Base-by-base conservation (phyloP, 2,888 invertebrate species). In the Troides oblongomaculatus region DNA sequence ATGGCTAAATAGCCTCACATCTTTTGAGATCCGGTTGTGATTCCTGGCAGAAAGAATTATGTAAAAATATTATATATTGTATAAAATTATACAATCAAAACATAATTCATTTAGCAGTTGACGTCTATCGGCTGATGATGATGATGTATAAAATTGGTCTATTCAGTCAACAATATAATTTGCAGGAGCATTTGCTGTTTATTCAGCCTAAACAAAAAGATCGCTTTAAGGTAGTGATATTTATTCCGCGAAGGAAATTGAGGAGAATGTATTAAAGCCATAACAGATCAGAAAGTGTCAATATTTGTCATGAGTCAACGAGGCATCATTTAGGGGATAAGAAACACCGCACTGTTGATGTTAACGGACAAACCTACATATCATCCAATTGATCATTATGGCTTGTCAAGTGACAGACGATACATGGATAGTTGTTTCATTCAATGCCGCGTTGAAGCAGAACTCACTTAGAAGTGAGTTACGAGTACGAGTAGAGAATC, bases 281-380 rank as follows among this genome's bases (percentile, higher is more conserved):
- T 36, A 30, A 63, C 17, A 7, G 21, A 57, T 50, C 46, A 63
- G 62, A 61, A 56, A 64, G 21, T n/a, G 61, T 56, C 53, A 50
- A 50, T 69, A 65, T 46, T 69, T 65, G 57, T 62, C 62, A 65
- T 65, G 64, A 65, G 58, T 58, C 59, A 66, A 70, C 39, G 43
- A 63, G 66, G 39, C 63, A 43, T 59, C 36, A 53, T 70, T 63
- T 66, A 61, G 63, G 56, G 59, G 59, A 36, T 39, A 30, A 53
- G 53, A 53, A 30, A 46, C 59, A 59, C 25, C 21, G 62, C 46
- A 61, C 50, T 30, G 23, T 66, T 39, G 62, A 65, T 23, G 50
- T 65, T 66, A 66, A 70, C 70, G 66, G 63, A 63, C 53, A 53
- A 66, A 59, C 69, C 57, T 66, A 60, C 53, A 59, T 66, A 25